phyloP scores from a whole-genome alignment of 2,113 vertebrate species.

The Amazona vittata region DNA sequence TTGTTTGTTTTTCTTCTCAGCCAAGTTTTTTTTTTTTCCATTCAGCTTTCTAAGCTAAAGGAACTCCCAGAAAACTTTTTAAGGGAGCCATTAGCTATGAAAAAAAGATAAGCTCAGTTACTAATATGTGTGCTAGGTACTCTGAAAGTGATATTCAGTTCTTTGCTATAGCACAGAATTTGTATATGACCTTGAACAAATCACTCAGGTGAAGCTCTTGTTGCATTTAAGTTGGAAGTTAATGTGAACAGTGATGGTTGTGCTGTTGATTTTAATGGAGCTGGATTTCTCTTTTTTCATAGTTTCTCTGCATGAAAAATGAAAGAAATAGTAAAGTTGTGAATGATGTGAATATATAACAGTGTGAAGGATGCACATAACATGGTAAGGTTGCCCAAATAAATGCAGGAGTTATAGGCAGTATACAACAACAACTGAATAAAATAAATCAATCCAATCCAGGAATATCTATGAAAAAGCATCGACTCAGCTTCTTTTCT shows the following conservation, averaged over 20 bases:
- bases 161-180: background rate
- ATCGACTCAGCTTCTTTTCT: background rate
- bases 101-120: background rate
- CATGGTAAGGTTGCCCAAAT: background rate
- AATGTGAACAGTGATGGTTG: background rate
- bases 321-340: background rate
- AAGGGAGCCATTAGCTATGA: background rate
- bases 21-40: background rate
- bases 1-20: background rate
- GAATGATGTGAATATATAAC: background rate
- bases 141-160: background rate
- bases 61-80: background rate
- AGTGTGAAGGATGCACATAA: background rate
- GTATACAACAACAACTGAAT: background rate
- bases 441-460: background rate
- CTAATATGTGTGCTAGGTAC: background rate
- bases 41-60: background rate
- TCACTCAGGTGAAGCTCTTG: rapidly evolving
- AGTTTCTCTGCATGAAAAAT: background rate
- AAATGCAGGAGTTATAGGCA: background rate
- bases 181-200: background rate
- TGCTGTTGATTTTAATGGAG: background rate
- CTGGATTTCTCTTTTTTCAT: background rate
- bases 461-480: background rate
- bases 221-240: background rate